Base-by-base conservation (phyloP, 2,888 invertebrate species). In the Nymphalis polychloros region DNA sequence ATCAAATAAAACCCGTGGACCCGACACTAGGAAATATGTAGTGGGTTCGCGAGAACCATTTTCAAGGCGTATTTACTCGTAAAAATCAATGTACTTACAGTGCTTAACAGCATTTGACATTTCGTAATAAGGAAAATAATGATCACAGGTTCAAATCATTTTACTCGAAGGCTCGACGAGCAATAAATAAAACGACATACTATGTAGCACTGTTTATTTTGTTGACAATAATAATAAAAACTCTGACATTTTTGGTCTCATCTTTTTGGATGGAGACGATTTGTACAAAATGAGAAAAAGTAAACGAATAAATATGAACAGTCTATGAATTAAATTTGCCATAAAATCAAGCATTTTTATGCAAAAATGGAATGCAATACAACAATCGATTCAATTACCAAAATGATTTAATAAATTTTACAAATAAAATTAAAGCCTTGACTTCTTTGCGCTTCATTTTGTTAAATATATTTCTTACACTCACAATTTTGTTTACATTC, bases 171-270 rank as follows among this genome's bases (percentile, higher is more conserved):
- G 23, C 23, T 1, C 1, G 23, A 23, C 23, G 23, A 23, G 23
- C 23, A 23, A 23, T 17, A 31, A 35, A 61, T 31, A 31, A 49
- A 27, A 49, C 61, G 17, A 61, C 49, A 49, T 8, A n/a, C 10
- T 8, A 41, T 57, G 20, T 41, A 57, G 57, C 57, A 41, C 57
- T 57, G 35, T 41, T 57, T 57, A 57, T 41, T 57, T 57, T 27
- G 13, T 20, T 20, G 53, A 53, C 35, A 57, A 35, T 35, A 19
- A 57, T 57, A 57, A 41, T 57, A 57, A 57, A 6, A 57, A 57
- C n/a, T 41, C 57, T 57, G 57, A 59, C 48, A 49, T 55, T 63
- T 63, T 64, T 64, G 64, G 64, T 64, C 64, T 64, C 48, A 13
- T 64, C 35, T 57, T 64, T 64, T 47, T 64, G 59, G 57, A 59